Conservation (phyloP, 2,888 invertebrate genomes). For the Pelosia muscerda region DNA sequence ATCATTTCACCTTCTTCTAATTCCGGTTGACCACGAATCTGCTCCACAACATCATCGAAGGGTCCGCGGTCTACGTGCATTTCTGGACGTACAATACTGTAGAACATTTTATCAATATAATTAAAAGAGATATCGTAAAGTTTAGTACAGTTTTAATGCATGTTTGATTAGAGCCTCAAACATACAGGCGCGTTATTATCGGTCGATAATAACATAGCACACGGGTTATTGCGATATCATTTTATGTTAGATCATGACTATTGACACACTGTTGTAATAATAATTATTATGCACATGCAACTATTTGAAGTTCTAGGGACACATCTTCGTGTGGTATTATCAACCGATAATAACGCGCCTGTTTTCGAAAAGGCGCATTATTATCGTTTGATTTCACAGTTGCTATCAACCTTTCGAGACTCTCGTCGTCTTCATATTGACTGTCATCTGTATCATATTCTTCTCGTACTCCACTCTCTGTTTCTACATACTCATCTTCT, state of each 20-base stretch:
- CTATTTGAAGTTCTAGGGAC: no score
- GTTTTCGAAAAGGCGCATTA: no score
- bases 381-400: not conserved
- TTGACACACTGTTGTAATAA: no score
- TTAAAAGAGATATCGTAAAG: not conserved
- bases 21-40: constrained; percentile 80
- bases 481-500: constrained; percentile 8
- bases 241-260: no score
- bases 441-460: constrained; percentile 63
- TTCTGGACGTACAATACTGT: constrained; percentile 72
- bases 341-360: no score
- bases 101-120: constrained; percentile 13
- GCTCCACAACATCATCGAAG: constrained; percentile 80
- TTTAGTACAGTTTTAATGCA: not conserved
- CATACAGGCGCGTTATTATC: no score
- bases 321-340: no score
- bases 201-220: no score
- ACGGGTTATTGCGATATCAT: no score
- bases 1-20: constrained; percentile 82
- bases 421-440: constrained; percentile 64
- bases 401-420: constrained; percentile 62
- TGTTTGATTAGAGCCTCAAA: not conserved
- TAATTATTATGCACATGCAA: no score
- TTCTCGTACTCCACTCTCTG: constrained; percentile 41
- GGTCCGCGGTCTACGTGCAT: constrained; percentile 78